Base-by-base conservation (phyloP, 2,113 vertebrate species). In the Tiliqua scincoides region DNA sequence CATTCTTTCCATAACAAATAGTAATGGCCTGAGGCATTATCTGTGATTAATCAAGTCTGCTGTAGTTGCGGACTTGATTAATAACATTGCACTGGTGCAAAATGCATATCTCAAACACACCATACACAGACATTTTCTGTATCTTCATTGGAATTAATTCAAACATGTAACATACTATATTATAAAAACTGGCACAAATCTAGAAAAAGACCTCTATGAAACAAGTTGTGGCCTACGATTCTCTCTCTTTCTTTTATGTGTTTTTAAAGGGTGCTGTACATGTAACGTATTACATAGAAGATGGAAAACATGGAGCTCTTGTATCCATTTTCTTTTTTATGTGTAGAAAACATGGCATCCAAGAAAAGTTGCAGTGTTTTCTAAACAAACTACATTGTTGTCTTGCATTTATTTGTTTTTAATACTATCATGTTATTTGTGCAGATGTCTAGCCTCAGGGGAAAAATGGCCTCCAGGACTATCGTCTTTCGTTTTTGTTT, bases 61-160 rank as follows among this genome's bases (percentile, higher is more conserved):
- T 17, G 30, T 68, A 68, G 65, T 14, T 32, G 74, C 48, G 17
- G 30, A 27, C 43, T 2, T 18, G n/a, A n/a, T n/a, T n/a, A n/a
- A n/a, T n/a, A 25, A 3, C 21, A 62, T 14, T n/a, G 68, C 1
- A 2, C 0, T 2, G 0, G 0, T 15, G 1, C 0, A 23, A 21
- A 67, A 78, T 43, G 79, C 23, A 32, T 23, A 1, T 25, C 6
- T 59, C 25, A 59, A 4, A 3, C 15, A 5, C 1, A 71, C 17
- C 30, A 1, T 4, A 30, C 3, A 86, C 23, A 23, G 37, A n/a
- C 23, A 48, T 70, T 3, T 67, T 54, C 72, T 25, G 30, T 1
- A 27, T 12, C 21, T 0, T 1, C 1, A 10, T 2, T 2, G 17
- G 7, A 65, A 1, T 35, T 2, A 52, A 4, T 35, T 12, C 25